phyloP scores from a whole-genome alignment of 1,140 invertebrate genomes.

The Diorhabda sublineata region DNA sequence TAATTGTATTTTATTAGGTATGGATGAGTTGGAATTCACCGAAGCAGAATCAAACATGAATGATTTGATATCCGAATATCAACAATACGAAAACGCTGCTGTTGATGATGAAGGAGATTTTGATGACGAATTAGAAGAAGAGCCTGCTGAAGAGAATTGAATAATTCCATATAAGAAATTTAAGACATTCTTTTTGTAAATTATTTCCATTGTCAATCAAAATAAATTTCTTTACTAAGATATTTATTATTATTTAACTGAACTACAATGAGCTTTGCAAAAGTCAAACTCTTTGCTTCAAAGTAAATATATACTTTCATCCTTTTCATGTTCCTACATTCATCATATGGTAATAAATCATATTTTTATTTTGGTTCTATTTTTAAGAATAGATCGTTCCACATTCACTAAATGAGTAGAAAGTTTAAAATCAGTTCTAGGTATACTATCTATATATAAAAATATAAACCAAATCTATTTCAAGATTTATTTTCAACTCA shows the following conservation, averaged over 20 bases:
- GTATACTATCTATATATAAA: too few relatives aligned
- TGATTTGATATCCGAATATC: slow-evolving; percentile 77
- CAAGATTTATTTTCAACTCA: too few relatives aligned
- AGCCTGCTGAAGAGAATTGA: slow-evolving; percentile 47
- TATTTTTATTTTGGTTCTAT: too few relatives aligned
- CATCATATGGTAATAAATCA: not conserved
- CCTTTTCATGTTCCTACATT: not conserved
- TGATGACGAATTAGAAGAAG: slow-evolving; percentile 41
- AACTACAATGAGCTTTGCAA: not conserved
- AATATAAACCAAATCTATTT: too few relatives aligned
- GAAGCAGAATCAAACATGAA: slow-evolving; percentile 77
- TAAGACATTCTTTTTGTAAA: not conserved
- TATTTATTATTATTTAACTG: not conserved
- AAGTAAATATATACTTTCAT: not conserved
- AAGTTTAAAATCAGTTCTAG: too few relatives aligned
- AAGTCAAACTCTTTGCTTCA: not conserved
- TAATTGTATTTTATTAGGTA: slow-evolving; percentile 35
- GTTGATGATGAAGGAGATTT: slow-evolving; percentile 30
- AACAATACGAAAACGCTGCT: slow-evolving; percentile 69
- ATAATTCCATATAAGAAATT: not conserved
- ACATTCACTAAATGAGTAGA: too few relatives aligned
- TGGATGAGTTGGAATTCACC: slow-evolving; percentile 78
- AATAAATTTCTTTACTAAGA: not conserved
- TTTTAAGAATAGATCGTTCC: too few relatives aligned
- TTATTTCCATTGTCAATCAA: not conserved